These are phyloP conservation scores for Cheilosia soror DNA, from an alignment of 2,888 invertebrate species.

Conservation along the genomic window DNA sequence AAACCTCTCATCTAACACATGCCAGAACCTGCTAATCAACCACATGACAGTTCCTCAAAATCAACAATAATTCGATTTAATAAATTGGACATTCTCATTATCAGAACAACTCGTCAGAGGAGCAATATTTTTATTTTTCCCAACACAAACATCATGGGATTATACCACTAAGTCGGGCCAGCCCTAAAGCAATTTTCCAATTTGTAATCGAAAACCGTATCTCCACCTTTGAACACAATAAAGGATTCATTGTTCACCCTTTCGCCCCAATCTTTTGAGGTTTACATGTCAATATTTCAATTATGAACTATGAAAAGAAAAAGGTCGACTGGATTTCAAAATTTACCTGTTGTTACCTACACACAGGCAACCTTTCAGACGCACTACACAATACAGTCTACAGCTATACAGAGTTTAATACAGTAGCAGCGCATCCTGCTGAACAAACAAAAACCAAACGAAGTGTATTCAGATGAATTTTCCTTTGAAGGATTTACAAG, in stretches of 20 bases:
- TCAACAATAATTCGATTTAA: slow-evolving; percentile 18
- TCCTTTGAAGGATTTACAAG: slow-evolving; percentile 35
- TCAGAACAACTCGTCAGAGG: no score
- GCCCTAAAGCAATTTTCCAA: slow-evolving; percentile 34
- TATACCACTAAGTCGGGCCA: background rate
- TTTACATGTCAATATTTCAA: slow-evolving; percentile 40
- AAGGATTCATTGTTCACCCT: background rate
- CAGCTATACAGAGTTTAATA: background rate
- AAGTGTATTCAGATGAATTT: slow-evolving; percentile 38
- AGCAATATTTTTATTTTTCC: slow-evolving; percentile 2
- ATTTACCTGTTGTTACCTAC: slow-evolving; percentile 47
- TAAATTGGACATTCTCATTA: slow-evolving; percentile 7
- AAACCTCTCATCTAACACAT: no score
- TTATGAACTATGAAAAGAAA: slow-evolving; percentile 29
- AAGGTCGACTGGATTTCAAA: slow-evolving; percentile 16
- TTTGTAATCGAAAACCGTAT: slow-evolving; percentile 24
- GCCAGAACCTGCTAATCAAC: slow-evolving; percentile 1
- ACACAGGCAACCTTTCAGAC: background rate
- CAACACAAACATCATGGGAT: slow-evolving; percentile 23
- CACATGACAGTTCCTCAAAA: background rate
- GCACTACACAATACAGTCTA: background rate
- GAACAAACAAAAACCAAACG: slow-evolving; percentile 28
- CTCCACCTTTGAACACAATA: slow-evolving; percentile 3
- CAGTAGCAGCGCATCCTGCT: slow-evolving; percentile 27
- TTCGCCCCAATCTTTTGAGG: slow-evolving; percentile 19